These are phyloP conservation scores for Tenualosa ilisha DNA, from an alignment of 2,797 vertebrate genomes.

Conservation along the genomic window DNA sequence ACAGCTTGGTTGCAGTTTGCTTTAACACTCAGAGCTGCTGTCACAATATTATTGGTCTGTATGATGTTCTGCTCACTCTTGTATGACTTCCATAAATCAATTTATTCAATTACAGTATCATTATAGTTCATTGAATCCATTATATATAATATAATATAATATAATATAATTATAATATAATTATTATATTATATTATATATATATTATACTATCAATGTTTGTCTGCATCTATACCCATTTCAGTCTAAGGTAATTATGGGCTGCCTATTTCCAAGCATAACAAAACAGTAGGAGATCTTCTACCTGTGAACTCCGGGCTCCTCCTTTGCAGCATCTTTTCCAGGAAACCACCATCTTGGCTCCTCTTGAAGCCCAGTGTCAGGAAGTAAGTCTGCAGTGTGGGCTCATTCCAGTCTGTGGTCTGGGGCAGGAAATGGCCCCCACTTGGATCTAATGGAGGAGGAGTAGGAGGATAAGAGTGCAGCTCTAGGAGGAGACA, in stretches of 20 bases:
- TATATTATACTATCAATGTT: too few species aligned
- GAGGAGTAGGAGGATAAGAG: neutral
- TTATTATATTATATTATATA: too few species aligned
- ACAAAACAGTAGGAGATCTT: neutral
- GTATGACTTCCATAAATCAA: neutral
- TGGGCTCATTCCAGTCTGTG: slow-evolving; percentile 56
- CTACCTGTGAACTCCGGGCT: slow-evolving; percentile 67
- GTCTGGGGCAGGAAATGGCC: slow-evolving; percentile 67
- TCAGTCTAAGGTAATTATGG: neutral
- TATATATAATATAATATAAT: too few species aligned
- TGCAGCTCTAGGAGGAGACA: neutral
- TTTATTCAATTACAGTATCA: too few species aligned
- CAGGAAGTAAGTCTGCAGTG: slow-evolving; percentile 61
- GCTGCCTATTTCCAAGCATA: neutral
- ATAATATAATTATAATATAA: too few species aligned
- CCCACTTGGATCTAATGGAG: slow-evolving; percentile 59
- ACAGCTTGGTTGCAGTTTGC: too few species aligned
- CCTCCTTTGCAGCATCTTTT: slow-evolving; percentile 62
- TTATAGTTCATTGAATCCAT: too few species aligned
- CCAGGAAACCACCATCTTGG: slow-evolving; percentile 63
- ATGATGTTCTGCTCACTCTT: neutral
- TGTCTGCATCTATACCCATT: too few species aligned
- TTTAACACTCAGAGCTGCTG: too few species aligned
- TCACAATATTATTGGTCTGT: neutral
- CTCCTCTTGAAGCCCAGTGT: slow-evolving; percentile 70